These are phyloP conservation scores for Hedychridium roseum DNA, from an alignment of 2,888 invertebrate species.

Conservation along the genomic window DNA sequence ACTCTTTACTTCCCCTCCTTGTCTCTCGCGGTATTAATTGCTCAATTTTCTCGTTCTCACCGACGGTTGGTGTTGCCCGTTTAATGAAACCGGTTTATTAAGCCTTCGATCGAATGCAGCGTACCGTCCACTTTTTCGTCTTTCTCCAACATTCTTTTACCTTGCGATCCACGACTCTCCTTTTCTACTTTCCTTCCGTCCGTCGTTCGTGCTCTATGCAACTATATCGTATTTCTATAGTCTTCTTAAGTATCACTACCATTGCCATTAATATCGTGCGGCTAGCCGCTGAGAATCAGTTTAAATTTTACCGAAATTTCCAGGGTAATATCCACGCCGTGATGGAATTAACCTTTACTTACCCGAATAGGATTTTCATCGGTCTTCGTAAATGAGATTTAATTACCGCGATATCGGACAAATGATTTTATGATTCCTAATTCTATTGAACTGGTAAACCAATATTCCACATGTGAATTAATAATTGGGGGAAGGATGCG, in stretches of 20 bases:
- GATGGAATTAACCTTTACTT: no score
- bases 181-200: conserved; percentile 17
- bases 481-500: no score
- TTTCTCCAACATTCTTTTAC: not conserved
- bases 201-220: conserved; percentile 13
- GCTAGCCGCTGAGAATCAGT: conserved; percentile 36
- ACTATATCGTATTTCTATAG: conserved; percentile 42
- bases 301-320: no score
- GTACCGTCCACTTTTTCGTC: conserved; percentile 16
- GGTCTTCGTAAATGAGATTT: no score
- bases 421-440: no score
- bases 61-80: conserved; percentile 36
- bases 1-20: conserved; percentile 4
- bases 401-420: no score
- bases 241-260: no score
- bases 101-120: conserved; percentile 44
- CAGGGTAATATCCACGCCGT: no score
- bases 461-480: no score
- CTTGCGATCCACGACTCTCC: conserved; percentile 3
- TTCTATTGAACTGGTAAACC: no score
- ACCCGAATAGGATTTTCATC: no score
- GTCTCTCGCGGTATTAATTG: conserved; percentile 41
- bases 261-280: conserved; percentile 45
- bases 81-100: conserved; percentile 56
- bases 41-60: conserved; percentile 26